A percentile compares a stretch with the other conserved stretches of the same genome.
Conservation (phyloP, 2,888 invertebrate species). For the Aricia artaxerxes region DNA sequence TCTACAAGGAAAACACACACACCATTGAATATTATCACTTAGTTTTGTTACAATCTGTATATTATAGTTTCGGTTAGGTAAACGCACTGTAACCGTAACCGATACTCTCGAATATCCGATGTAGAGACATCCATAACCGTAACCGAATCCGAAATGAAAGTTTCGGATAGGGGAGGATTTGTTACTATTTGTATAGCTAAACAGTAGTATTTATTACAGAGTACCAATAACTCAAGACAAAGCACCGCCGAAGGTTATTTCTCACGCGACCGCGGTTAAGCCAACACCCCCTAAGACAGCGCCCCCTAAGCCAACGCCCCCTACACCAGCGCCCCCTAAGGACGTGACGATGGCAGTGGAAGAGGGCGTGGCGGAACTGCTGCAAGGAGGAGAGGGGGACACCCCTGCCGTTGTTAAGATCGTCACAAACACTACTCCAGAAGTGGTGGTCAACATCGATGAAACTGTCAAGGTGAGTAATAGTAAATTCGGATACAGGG, state of each 20-base stretch:
- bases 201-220: background rate
- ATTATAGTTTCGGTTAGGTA: too few species aligned
- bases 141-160: too few species aligned
- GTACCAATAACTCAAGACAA: background rate
- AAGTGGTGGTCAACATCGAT: constrained; percentile 38
- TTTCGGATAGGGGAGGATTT: too few species aligned
- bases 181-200: too few species aligned
- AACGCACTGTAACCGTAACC: too few species aligned
- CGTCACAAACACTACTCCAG: constrained; percentile 24
- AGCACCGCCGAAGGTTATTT: background rate
- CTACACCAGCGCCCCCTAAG: background rate
- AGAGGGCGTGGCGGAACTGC: constrained; percentile 33
- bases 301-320: background rate
- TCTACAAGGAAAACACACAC: too few species aligned
- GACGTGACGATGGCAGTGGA: constrained; percentile 35
- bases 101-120: too few species aligned
- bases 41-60: too few species aligned
- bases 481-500: background rate
- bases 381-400: constrained; percentile 4
- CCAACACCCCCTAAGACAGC: too few species aligned
- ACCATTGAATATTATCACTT: too few species aligned
- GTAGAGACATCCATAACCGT: too few species aligned
- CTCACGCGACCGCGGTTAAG: background rate
- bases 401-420: constrained; percentile 30
- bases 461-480: constrained; percentile 36